Percentiles rank a stretch among this genome's conserved stretches.
These are phyloP conservation scores for Sylvilagus floridanus DNA, from an alignment of 2,797 vertebrate species.

Conservation along the genomic window DNA sequence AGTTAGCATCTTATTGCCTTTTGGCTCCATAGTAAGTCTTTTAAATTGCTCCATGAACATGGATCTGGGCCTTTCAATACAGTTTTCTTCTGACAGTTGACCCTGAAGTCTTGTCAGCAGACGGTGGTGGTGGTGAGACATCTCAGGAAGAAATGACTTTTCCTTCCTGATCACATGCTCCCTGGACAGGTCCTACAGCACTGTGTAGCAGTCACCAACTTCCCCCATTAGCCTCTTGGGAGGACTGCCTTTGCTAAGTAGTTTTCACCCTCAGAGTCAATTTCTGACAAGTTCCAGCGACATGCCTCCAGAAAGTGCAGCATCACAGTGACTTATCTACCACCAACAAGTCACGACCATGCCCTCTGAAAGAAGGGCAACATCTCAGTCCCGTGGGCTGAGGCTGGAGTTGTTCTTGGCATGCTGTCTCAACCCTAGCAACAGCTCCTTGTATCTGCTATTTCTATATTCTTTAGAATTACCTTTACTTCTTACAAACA, in stretches of 20 bases:
- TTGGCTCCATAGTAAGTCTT: neutral
- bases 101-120: neutral
- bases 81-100: neutral
- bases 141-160: neutral
- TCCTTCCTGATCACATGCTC: neutral
- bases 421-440: neutral
- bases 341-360: neutral
- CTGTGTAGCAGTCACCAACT: neutral
- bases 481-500: neutral
- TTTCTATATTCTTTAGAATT: neutral
- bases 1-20: neutral
- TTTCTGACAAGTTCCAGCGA: neutral
- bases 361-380: neutral
- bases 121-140: neutral
- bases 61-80: neutral
- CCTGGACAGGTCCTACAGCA: neutral
- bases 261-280: neutral
- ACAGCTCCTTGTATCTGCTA: neutral
- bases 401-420: neutral
- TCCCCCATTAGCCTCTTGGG: neutral
- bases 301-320: neutral
- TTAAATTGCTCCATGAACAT: neutral
- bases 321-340: neutral
- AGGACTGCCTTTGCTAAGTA: neutral
- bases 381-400: neutral